Conservation (phyloP, 2,113 vertebrate species). For the Oenanthe melanoleuca region DNA sequence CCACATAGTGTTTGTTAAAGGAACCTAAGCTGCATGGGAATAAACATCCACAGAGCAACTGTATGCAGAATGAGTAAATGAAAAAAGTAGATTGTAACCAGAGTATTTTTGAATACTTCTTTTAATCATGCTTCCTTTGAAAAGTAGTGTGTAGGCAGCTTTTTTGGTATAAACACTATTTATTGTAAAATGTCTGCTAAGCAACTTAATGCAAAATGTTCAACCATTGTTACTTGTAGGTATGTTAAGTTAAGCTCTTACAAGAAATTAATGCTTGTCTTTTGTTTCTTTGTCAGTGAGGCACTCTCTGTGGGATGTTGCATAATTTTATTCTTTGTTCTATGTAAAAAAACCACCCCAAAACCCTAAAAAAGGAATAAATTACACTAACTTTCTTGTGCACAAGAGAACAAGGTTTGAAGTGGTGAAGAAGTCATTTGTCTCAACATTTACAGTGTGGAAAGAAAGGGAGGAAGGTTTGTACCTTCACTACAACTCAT, state of each 20-base stretch:
- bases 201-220: background rate
- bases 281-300: background rate
- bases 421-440: background rate
- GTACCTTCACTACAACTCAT: fast-evolving
- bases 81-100: background rate
- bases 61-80: background rate
- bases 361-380: background rate
- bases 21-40: background rate
- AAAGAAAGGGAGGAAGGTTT: background rate
- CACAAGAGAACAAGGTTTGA: background rate
- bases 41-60: background rate
- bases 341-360: background rate
- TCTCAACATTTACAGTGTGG: background rate
- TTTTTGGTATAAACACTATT: background rate
- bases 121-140: background rate
- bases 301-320: background rate
- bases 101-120: background rate
- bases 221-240: background rate
- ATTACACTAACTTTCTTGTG: background rate
- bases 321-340: background rate
- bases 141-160: background rate
- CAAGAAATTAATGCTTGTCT: background rate
- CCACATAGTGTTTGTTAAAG: background rate
- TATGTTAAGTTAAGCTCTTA: background rate
- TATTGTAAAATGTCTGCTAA: background rate